Base-by-base conservation (phyloP, 2,797 vertebrate species). In the Harpagifer antarcticus region DNA sequence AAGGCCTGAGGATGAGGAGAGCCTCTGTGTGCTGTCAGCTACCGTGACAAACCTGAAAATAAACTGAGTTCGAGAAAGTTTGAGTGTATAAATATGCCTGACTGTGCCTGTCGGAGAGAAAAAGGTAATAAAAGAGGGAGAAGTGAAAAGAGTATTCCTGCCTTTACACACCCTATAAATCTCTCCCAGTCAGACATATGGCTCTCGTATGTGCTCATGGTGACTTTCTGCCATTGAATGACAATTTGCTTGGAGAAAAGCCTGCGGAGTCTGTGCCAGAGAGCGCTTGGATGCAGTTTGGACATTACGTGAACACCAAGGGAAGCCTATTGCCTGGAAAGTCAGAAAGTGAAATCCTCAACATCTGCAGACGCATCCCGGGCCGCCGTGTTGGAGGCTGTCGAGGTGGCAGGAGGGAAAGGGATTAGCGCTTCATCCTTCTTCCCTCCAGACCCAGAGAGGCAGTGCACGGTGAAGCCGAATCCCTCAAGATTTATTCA, bases 331-430 rank as follows among this genome's bases (percentile, higher is more conserved):
- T 48, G 72, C 82, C 53, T 80, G 77, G 82, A 83, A 84, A 74
- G 78, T 70, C 5, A 49, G 56, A 55, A 52, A 66, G 63, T 62
- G 69, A 86, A 83, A 82, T 76, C 76, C 75, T 75, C 69, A 23
- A 54, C 86, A 81, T 85, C 83, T 84, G 80, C 64, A 1, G 59
- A 71, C 27, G 68, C 61, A 31, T 73, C 58, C 63, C 53, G 19
- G 48, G 53, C 59, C 3, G 56, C 20, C 1, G 60, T 4, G 68
- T 71, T 57, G 1, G 31, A 68, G 47, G 59, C 44, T 73, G 76
- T 85, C 43, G 44, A 74, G 58, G 72, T 68, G 70, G 75, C 88
- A 76, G 81, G 77, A 56, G 86, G 76, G 72, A 71, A 79, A 86
- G 16, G 66, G 77, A 83, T 85, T 76, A 84, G 33, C n/a, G 16